Evolutionary conservation across 2,113 vertebrate genomes (phyloP), one percentile per base, ranked within the genome.

Genomic region (Rhinolophus sinicus): DNA sequence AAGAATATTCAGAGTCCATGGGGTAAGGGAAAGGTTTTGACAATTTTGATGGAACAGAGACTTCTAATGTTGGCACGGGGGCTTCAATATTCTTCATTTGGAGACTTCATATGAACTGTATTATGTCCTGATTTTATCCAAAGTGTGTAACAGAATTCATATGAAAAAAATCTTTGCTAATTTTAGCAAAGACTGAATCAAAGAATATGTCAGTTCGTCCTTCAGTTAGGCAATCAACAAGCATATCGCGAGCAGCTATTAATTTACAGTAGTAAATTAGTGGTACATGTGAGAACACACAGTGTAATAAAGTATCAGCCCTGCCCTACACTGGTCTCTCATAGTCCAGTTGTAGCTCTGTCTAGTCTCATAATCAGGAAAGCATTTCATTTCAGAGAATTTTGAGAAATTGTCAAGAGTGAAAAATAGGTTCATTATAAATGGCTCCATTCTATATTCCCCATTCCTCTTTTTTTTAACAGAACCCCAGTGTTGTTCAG

Each of bases 401-500:
- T 95, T 67, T n/a, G n/a, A 81, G 50, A 81, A 81, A 88, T 70
- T 81, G 60, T 86, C 30, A 82, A 18, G 44, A 81, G 18, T 56
- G 78, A 92, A 70, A 95, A 94, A 44, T 8, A 70, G 89, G 77
- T 28, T 94, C 40, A 40, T 87, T 62, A 73, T 47, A 81, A 80
- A 91, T 30, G 72, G 28, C 4, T 19, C 30, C 33, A 16, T 69
- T 94, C 81, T 77, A 44, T n/a, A 40, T 38, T 81, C 24, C 0
- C 6, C 10, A 60, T 76, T 93, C 92, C n/a, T 65, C 67, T 67
- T 88, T 93, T 88, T 93, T 54, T 38, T 80, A 62, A 75, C 35
- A 73, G 72, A 96, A 77, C 38, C 35, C 21, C 47, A 73, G 91
- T 62, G 15, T 30, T 47, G 19, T 54, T 81, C 90, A 82, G 33